A percentile compares a stretch with the other conserved stretches of the same genome.
These are phyloP conservation scores for Galeopsomyia nigrocyanea DNA, from an alignment of 2,888 invertebrate genomes.

Conservation along the genomic window DNA sequence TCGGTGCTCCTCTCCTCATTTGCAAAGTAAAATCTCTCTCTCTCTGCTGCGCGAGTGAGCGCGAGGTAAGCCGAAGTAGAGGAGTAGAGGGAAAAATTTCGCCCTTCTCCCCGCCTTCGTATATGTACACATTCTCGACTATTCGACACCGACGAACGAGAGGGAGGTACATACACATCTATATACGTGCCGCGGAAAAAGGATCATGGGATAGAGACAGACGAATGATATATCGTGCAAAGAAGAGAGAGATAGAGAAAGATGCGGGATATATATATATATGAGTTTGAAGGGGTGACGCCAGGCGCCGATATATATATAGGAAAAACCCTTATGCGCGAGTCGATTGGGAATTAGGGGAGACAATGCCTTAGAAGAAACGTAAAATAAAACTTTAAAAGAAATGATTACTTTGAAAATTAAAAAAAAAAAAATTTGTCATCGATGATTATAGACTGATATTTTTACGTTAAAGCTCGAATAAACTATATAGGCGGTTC, in stretches of 20 bases:
- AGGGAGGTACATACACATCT: conserved; percentile 1
- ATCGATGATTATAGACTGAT: too few species aligned
- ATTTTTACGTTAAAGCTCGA: too few species aligned
- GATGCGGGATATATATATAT: background rate
- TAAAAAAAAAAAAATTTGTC: too few species aligned
- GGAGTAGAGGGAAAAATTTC: conserved; percentile 18
- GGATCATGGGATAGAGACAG: background rate
- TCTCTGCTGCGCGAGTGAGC: background rate
- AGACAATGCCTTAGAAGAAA: too few species aligned
- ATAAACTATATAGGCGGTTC: too few species aligned
- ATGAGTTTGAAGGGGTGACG: background rate
- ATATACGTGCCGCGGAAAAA: background rate
- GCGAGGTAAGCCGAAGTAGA: background rate
- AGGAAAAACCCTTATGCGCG: too few species aligned
- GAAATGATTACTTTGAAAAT: too few species aligned
- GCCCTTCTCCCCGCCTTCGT: background rate
- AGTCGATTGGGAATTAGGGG: too few species aligned
- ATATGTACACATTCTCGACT: conserved; percentile 14
- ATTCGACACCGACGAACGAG: conserved; percentile 22
- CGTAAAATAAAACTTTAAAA: too few species aligned
- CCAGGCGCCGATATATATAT: too few species aligned
- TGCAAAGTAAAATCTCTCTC: conserved; percentile 20
- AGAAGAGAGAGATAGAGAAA: background rate
- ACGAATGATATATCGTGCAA: background rate
- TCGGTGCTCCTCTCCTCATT: conserved; percentile 9